These are phyloP conservation scores for Sipha flava DNA, from an alignment of 1,140 invertebrate species.

Conservation along the genomic window DNA sequence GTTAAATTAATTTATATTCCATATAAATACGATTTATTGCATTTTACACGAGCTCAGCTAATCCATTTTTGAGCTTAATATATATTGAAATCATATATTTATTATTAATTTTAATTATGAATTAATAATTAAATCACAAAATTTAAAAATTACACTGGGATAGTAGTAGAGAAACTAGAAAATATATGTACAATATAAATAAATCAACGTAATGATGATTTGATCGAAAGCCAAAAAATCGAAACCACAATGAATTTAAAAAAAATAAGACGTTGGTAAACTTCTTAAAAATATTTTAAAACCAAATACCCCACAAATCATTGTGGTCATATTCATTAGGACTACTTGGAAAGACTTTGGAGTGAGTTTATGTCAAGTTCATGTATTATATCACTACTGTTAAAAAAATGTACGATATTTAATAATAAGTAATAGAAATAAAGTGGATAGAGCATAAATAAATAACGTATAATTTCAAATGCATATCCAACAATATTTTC, in stretches of 20 bases:
- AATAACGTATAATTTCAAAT: neutral
- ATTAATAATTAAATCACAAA: neutral
- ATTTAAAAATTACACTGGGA: neutral
- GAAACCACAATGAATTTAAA: neutral
- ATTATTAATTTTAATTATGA: neutral
- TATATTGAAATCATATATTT: neutral
- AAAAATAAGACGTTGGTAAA: neutral
- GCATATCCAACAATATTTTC: neutral
- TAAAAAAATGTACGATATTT: neutral
- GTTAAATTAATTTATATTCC: neutral
- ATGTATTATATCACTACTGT: neutral
- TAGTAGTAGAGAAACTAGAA: neutral
- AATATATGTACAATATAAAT: neutral
- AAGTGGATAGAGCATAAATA: neutral
- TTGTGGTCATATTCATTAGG: neutral
- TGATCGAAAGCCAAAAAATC: neutral
- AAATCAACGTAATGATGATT: neutral
- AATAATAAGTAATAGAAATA: neutral
- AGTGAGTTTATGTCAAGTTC: neutral
- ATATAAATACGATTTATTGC: slow-evolving; percentile 20
- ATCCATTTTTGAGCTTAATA: slow-evolving; percentile 10
- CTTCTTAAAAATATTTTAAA: slow-evolving; percentile 8
- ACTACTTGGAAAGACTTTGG: slow-evolving; percentile 21
- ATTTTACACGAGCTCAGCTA: slow-evolving; percentile 26
- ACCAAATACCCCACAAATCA: neutral